Evolutionary conservation across 2,888 invertebrate genomes (phyloP).

Genomic region (Raillietiella orientalis): DNA sequence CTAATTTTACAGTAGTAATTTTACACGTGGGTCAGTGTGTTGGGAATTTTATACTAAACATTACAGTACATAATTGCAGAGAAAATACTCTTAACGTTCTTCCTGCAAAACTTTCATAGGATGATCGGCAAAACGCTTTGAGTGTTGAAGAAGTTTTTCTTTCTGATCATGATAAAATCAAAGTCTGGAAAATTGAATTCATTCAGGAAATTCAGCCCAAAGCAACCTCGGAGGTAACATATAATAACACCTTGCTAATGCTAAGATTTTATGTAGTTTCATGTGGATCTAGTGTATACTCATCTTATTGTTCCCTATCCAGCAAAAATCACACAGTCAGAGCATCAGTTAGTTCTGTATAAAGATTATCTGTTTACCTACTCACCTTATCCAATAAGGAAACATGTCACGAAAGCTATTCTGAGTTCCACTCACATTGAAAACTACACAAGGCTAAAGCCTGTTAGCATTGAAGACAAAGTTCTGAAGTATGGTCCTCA

Average conservation of each 20-base stretch:
- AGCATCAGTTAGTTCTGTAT: conserved; percentile 70
- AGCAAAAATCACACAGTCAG: conserved; percentile 55
- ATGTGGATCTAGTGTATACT: conserved; percentile 36
- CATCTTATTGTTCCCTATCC: conserved; percentile 55
- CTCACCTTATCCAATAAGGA: conserved; percentile 40
- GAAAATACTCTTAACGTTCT: too few species aligned
- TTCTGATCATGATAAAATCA: too few species aligned
- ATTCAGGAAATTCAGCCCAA: too few species aligned
- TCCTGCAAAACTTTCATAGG: too few species aligned
- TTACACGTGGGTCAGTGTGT: too few species aligned
- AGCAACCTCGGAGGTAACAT: too few species aligned
- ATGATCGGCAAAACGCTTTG: too few species aligned
- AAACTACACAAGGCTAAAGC: conserved; percentile 44
- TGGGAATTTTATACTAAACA: too few species aligned
- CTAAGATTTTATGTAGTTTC: conserved; percentile 9
- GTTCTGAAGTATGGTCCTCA: conserved; percentile 69
- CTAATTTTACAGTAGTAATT: too few species aligned
- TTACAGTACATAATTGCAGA: too few species aligned
- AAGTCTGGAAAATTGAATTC: too few species aligned
- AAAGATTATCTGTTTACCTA: conserved; percentile 49
- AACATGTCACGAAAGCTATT: conserved; percentile 47
- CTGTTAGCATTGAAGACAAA: conserved; percentile 38
- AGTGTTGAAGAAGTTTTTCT: too few species aligned
- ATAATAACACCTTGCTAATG: conserved; percentile 1
- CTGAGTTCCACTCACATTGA: conserved; percentile 47